Evolutionary conservation across 1,140 invertebrate genomes (phyloP).

Genomic region (Stegodyphus dumicola): DNA sequence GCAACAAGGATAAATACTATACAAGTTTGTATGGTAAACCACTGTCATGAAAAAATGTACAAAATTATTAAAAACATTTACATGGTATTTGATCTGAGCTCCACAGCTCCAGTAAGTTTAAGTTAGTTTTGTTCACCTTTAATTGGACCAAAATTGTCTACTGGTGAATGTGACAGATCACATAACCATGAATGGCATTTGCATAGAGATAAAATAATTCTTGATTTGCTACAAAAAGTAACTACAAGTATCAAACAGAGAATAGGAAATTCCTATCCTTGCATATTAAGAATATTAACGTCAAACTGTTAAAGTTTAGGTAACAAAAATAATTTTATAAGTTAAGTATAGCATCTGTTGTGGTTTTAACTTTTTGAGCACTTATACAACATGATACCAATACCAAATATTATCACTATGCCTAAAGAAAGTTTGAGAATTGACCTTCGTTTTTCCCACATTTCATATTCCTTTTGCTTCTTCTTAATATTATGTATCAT

Average conservation of each 20-base stretch:
- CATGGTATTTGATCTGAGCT: neutral
- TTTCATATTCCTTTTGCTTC: conserved; percentile 67
- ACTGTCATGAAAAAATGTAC: conserved; percentile 5
- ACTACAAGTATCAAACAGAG: neutral
- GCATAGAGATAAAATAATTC: neutral
- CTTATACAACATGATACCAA: conserved; percentile 61
- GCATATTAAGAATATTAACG: conserved; percentile 12
- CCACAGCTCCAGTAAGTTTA: neutral
- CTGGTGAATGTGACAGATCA: neutral
- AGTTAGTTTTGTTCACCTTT: neutral
- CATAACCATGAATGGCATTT: neutral
- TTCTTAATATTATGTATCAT: conserved; percentile 67
- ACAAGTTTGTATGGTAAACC: conserved; percentile 29
- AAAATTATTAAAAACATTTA: conserved; percentile 30
- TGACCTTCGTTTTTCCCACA: conserved; percentile 61
- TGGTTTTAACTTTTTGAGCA: conserved; percentile 50
- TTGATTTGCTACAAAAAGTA: neutral
- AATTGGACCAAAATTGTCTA: conserved; percentile 7
- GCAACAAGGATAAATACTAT: conserved; percentile 49
- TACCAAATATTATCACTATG: conserved; percentile 61
- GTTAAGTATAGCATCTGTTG: neutral
- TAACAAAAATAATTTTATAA: neutral
- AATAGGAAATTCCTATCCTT: neutral
- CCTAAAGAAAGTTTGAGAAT: conserved; percentile 62
- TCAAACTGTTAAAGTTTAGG: conserved; percentile 37